Percentiles rank a stretch among this genome's conserved stretches.
Conservation (phyloP, 2,113 vertebrate genomes). For the Oenanthe oenanthe region DNA sequence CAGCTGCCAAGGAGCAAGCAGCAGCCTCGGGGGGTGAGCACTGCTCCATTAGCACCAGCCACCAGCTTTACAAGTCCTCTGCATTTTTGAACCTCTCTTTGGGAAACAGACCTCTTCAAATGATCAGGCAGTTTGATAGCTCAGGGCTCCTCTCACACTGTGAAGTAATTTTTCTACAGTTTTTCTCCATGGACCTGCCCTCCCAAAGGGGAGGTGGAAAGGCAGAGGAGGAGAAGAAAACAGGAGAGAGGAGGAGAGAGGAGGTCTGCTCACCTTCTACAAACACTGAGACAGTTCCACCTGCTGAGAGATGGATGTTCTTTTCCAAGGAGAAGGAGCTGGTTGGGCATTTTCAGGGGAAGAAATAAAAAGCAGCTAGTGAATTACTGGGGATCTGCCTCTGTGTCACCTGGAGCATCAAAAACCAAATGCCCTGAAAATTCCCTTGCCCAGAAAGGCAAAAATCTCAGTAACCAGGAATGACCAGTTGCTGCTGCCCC, state of each 20-base stretch:
- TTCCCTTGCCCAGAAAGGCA: background rate
- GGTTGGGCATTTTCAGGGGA: background rate
- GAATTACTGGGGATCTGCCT: background rate
- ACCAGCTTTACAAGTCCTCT: conserved; percentile 28
- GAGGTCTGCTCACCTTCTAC: background rate
- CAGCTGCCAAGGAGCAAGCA: accelerated
- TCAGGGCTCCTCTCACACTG: background rate
- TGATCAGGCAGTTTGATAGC: background rate
- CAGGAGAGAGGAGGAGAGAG: background rate
- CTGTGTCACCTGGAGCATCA: background rate
- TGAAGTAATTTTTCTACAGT: background rate
- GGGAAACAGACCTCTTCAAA: conserved; percentile 22
- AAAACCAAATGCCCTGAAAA: background rate
- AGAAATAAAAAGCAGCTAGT: background rate
- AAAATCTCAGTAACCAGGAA: background rate
- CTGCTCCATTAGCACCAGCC: background rate
- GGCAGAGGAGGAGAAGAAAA: background rate
- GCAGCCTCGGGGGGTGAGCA: background rate
- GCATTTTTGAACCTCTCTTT: conserved; percentile 37
- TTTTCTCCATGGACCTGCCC: background rate
- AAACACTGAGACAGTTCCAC: background rate
- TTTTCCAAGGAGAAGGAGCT: background rate
- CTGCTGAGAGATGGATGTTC: background rate
- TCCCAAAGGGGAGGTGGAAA: background rate
- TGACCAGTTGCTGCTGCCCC: background rate